Evolutionary conservation across 2,797 vertebrate genomes (phyloP).

Genomic region (Acanthis flammea): DNA sequence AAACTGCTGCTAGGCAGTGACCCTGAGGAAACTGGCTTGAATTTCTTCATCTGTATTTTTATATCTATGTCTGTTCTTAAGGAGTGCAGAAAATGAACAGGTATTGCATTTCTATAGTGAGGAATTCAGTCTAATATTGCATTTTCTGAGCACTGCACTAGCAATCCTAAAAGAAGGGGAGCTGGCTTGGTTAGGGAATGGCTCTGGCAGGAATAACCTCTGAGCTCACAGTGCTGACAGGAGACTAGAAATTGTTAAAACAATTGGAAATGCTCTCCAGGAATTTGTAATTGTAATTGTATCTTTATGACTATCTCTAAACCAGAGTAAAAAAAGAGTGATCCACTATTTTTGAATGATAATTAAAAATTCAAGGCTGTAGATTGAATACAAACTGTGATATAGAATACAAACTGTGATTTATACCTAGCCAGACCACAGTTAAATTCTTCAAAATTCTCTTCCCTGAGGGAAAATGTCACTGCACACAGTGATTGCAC

Average conservation of each 20-base stretch:
- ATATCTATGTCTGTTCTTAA: background rate
- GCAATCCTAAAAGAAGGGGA: background rate
- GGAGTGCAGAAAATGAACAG: background rate
- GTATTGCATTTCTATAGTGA: background rate
- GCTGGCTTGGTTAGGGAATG: background rate
- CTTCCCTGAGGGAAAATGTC: slow-evolving; percentile 9
- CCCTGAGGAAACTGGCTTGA: background rate
- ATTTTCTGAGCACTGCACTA: background rate
- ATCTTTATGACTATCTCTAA: background rate
- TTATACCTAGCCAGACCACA: background rate
- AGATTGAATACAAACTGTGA: background rate
- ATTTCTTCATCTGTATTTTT: background rate
- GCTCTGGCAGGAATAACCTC: background rate
- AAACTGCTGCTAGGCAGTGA: background rate
- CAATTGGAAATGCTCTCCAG: background rate
- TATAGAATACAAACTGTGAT: background rate
- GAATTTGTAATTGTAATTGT: background rate
- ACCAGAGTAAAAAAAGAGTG: background rate
- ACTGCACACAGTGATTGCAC: background rate
- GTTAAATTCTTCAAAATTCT: background rate
- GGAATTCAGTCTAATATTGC: background rate
- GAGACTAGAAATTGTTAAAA: background rate
- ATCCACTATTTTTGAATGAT: background rate
- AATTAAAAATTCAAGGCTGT: background rate
- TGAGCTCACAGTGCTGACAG: background rate